Base-by-base conservation (phyloP, 2,888 invertebrate genomes). In the Pediacus dermestoides region DNA sequence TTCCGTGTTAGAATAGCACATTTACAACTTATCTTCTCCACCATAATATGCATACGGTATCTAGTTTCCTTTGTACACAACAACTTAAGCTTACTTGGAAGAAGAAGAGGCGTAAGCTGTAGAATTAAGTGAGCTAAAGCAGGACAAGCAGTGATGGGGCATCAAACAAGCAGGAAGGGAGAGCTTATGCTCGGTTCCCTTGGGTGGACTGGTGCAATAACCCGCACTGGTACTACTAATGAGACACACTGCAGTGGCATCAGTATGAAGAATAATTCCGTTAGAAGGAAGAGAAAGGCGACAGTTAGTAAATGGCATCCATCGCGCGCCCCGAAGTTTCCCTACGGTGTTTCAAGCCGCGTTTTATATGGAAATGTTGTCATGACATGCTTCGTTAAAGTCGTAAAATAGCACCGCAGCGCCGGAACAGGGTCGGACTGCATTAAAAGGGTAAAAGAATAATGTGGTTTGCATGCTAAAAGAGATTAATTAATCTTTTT, bases 321-420 rank as follows among this genome's bases (percentile, higher is more conserved):
- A 60, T 60, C 56, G 53, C 48, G 45, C 56, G 53, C 48, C 44
- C 49, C 55, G 55, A 60, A 63, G 28, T 61, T 60, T 58, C 55
- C 57, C 57, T 43, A 42, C 52, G 52, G 52, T 52, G 55, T 37
- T 41, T 50, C 42, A 47, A 45, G 38, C 41, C 47, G 46, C 57
- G 53, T 58, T 59, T 56, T 59, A 57, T 57, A 56, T 58, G 57
- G 55, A 58, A 59, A 60, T 57, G 56, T 53, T 52, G 56, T 53
- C 56, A 54, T 60, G 67, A 63, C 65, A 66, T 62, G 67, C 63
- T 66, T 66, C 67, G 67, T 67, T 67, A 64, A 63, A 66, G 61
- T 58, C 65, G 62, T 64, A 64, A 65, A 64, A 64, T 65, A 66
- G 61, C 63, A 52, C 60, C 62, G 58, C 55, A 53, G 54, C 53